These are phyloP conservation scores for Acronicta aceris DNA, from an alignment of 2,888 invertebrate species.

Conservation along the genomic window DNA sequence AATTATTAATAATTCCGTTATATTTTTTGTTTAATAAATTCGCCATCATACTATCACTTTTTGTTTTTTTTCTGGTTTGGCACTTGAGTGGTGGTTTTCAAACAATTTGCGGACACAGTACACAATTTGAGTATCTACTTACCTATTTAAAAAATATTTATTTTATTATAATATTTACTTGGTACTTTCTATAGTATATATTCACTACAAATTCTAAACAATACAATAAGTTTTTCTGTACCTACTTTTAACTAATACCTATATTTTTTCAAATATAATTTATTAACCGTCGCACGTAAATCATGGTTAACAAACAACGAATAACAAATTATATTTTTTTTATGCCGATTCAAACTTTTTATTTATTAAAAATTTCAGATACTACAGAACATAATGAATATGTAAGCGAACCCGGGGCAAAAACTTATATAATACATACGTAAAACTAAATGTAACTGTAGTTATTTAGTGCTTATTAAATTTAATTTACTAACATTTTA, in stretches of 20 bases:
- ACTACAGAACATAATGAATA: conserved; percentile 69
- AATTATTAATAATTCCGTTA: conserved; percentile 10
- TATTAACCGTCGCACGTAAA: too few relatives aligned
- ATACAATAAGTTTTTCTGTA: conserved; percentile 16
- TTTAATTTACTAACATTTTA: conserved; percentile 52
- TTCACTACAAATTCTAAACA: conserved; percentile 8
- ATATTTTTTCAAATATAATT: background rate
- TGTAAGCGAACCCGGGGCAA: conserved; percentile 55
- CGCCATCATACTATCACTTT: conserved; percentile 12
- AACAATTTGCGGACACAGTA: background rate
- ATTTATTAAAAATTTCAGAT: conserved; percentile 66
- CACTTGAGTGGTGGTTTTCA: background rate
- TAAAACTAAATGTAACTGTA: conserved; percentile 49
- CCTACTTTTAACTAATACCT: conserved; percentile 21
- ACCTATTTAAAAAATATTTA: background rate
- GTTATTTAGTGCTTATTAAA: conserved; percentile 57
- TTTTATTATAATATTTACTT: background rate
- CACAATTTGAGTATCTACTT: background rate
- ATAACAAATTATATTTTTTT: background rate
- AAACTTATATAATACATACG: conserved; percentile 32
- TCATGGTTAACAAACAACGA: background rate
- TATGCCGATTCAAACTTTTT: conserved; percentile 25
- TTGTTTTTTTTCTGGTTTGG: conserved; percentile 23
- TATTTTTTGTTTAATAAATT: conserved; percentile 39
- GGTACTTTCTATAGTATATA: conserved; percentile 36